Percentiles rank a stretch among this genome's conserved stretches.
Evolutionary conservation across 2,888 invertebrate species (phyloP).

Genomic region (Ditula angustiorana): DNA sequence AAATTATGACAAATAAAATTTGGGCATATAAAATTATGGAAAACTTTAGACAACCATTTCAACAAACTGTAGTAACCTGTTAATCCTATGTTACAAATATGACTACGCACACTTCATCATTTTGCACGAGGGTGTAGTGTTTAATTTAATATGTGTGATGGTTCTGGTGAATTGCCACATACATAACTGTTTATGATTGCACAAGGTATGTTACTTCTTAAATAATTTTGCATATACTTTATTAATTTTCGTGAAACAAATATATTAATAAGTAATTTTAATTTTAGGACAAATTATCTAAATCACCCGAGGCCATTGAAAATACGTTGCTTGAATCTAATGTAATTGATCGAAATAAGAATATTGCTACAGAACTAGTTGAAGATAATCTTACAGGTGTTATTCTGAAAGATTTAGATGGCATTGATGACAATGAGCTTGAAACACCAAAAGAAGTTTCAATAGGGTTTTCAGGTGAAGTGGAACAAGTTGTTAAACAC

Average conservation of each 20-base stretch:
- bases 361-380: not conserved
- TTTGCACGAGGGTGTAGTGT: conserved; percentile 5
- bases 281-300: conserved; percentile 4
- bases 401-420: conserved; percentile 9
- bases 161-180: conserved; percentile 22
- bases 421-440: conserved; percentile 9
- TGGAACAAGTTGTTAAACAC: too few species aligned
- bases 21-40: too few species aligned
- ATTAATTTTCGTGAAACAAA: not conserved
- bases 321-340: conserved; percentile 6
- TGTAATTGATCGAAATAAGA: not conserved
- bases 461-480: too few species aligned
- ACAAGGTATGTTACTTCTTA: conserved; percentile 24
- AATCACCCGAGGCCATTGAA: not conserved
- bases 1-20: too few species aligned
- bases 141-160: not conserved
- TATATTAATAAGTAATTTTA: not conserved
- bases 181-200: not conserved
- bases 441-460: not conserved
- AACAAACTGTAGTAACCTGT: too few species aligned
- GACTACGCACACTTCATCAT: not conserved
- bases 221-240: not conserved
- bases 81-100: too few species aligned
- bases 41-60: too few species aligned
- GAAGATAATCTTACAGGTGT: conserved; percentile 4